Evolutionary conservation across 2,888 invertebrate species (phyloP).

Genomic region (Diarsia brunnea): DNA sequence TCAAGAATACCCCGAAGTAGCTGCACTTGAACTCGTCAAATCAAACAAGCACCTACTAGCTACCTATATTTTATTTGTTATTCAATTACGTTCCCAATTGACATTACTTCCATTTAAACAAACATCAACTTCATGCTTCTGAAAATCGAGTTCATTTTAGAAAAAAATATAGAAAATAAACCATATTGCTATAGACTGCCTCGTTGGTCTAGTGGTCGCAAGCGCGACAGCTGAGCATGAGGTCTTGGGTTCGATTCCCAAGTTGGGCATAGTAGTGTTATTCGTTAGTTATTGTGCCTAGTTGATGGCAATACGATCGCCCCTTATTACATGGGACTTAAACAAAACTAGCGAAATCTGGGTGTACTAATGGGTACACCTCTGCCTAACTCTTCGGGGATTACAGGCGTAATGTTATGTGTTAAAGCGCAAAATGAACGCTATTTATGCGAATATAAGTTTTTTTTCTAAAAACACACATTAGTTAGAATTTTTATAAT

Average conservation of each 20-base stretch:
- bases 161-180: not conserved
- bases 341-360: no score
- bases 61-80: not conserved
- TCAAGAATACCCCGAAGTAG: slow-evolving; percentile 1
- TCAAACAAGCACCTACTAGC: not conserved
- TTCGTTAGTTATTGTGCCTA: no score
- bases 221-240: no score
- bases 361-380: no score
- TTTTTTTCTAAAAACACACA: not conserved
- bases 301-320: no score
- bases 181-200: no score
- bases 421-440: not conserved
- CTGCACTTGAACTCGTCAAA: slow-evolving; percentile 2
- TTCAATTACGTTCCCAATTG: not conserved
- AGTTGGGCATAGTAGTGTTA: no score
- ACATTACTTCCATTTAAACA: slow-evolving; percentile 6
- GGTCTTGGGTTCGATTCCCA: no score
- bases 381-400: no score
- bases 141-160: not conserved
- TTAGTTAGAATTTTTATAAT: not conserved
- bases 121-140: not conserved
- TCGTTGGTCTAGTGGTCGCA: no score
- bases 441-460: not conserved
- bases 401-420: no score
- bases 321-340: no score